phyloP scores from a whole-genome alignment of 2,888 invertebrate species.

The Exocentrus adspersus region DNA sequence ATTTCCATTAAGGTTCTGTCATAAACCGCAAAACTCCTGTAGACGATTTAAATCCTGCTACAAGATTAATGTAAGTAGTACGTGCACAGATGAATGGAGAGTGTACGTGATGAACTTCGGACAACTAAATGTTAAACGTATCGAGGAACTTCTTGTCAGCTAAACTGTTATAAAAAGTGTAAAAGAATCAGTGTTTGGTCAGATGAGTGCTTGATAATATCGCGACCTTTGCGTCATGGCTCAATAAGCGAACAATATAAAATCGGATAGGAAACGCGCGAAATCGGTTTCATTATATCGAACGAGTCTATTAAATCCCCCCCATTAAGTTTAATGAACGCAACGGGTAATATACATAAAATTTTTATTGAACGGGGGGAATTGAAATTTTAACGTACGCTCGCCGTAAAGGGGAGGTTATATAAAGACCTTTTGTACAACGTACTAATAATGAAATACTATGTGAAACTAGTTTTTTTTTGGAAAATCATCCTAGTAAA shows the following conservation, averaged over 20 bases:
- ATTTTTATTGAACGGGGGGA: slow-evolving; percentile 13
- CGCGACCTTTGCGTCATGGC: background rate
- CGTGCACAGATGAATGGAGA: slow-evolving; percentile 37
- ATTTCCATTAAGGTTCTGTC: slow-evolving; percentile 34
- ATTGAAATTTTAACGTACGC: slow-evolving; percentile 19
- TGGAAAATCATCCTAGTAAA: no score
- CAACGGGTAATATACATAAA: slow-evolving; percentile 12
- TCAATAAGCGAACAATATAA: background rate
- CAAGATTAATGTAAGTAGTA: slow-evolving; percentile 45
- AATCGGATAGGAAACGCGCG: background rate
- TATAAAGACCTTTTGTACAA: no score
- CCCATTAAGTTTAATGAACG: slow-evolving; percentile 10
- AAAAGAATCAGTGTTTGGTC: no score
- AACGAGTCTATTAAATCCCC: slow-evolving; percentile 7
- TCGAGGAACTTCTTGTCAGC: slow-evolving; percentile 5
- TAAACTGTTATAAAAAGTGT: no score
- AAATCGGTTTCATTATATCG: slow-evolving; percentile 6
- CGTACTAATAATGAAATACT: no score
- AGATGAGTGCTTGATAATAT: no score
- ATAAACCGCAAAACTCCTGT: slow-evolving; percentile 35
- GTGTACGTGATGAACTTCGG: slow-evolving; percentile 39
- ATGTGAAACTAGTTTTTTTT: no score
- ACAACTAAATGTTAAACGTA: slow-evolving; percentile 13
- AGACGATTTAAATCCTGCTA: slow-evolving; percentile 42
- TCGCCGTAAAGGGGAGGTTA: background rate